phyloP scores from a whole-genome alignment of 2,113 vertebrate genomes.

The Boleophthalmus pectinirostris region DNA sequence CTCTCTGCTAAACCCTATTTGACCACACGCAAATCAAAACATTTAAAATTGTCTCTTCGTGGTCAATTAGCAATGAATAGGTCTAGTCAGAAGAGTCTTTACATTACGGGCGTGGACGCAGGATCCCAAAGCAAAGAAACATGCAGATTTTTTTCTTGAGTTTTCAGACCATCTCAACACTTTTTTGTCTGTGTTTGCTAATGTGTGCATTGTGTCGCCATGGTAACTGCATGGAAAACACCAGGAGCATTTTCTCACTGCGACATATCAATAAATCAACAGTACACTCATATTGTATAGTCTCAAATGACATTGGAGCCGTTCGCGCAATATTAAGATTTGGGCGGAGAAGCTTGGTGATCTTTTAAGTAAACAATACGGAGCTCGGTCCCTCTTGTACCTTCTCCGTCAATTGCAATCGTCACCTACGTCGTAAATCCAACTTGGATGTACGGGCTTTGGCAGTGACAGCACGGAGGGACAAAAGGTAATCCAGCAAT shows the following conservation, averaged over 20 bases:
- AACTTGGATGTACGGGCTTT: constrained; percentile 17
- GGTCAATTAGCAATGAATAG: not conserved
- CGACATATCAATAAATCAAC: not conserved
- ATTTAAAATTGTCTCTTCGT: not conserved
- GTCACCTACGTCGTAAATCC: constrained; percentile 36
- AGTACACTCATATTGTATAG: not conserved
- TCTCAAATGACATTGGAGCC: not conserved
- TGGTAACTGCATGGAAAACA: too few relatives aligned
- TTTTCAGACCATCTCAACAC: too few relatives aligned
- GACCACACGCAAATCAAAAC: not conserved
- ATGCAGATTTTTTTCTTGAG: too few relatives aligned
- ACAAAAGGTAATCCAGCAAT: constrained; percentile 63
- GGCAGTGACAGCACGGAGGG: constrained; percentile 41
- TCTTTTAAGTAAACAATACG: constrained; percentile 25
- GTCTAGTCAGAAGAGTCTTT: not conserved
- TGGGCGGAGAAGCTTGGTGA: not conserved
- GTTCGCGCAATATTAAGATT: constrained; percentile 38
- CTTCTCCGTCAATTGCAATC: constrained; percentile 8
- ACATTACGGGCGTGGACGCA: not conserved
- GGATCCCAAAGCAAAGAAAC: not conserved
- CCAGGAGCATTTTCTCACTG: too few relatives aligned
- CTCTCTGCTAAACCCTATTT: not conserved
- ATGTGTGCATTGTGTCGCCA: too few relatives aligned
- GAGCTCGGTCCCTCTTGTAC: not conserved
- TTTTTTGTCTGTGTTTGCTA: too few relatives aligned